These are phyloP conservation scores for Equus przewalskii DNA, from an alignment of 2,113 vertebrate genomes.

Conservation along the genomic window DNA sequence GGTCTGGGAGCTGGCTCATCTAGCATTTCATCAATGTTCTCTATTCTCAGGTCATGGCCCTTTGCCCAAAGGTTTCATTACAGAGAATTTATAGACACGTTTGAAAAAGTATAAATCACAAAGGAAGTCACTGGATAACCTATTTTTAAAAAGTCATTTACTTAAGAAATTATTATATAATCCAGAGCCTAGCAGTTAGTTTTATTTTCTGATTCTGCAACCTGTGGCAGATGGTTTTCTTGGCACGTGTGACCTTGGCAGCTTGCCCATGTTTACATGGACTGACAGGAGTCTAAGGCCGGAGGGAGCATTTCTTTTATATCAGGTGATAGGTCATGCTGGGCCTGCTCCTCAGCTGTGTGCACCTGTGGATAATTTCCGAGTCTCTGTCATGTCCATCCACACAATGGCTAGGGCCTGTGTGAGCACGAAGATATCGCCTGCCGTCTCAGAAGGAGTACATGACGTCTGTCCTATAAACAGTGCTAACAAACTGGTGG, in stretches of 20 bases:
- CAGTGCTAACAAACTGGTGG: neutral
- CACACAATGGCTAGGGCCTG: neutral
- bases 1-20: neutral
- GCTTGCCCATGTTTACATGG: slow-evolving; percentile 30
- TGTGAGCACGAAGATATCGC: neutral
- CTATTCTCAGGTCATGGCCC: slow-evolving; percentile 8
- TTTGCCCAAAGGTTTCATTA: slow-evolving; percentile 52
- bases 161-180: slow-evolving; percentile 58
- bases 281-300: slow-evolving; percentile 16
- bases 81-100: neutral
- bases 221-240: slow-evolving; percentile 41
- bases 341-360: neutral
- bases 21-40: slow-evolving; percentile 46
- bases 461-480: slow-evolving; percentile 35
- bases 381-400: neutral
- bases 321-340: neutral
- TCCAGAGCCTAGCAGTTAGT: neutral
- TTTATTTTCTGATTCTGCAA: slow-evolving; percentile 69
- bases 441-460: neutral
- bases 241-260: slow-evolving; percentile 26
- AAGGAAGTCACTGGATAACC: neutral
- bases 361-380: neutral
- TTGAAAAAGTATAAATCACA: slow-evolving; percentile 42
- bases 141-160: slow-evolving; percentile 46
- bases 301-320: neutral